Conservation (phyloP, 2,888 invertebrate species). For the Pteria penguin region DNA sequence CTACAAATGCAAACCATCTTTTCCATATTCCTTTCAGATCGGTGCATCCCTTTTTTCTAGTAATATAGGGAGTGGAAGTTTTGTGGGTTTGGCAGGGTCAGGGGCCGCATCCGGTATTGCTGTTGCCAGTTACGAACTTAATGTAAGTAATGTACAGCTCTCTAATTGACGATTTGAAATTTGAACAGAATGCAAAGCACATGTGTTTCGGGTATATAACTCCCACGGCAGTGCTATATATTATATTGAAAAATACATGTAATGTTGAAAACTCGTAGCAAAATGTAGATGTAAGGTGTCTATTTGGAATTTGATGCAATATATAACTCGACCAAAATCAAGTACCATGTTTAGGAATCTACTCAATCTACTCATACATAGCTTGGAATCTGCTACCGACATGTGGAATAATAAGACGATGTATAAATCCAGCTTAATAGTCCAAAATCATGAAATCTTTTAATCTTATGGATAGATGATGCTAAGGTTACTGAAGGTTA, state of each 20-base stretch:
- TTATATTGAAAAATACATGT: background rate
- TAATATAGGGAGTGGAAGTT: conserved; percentile 81
- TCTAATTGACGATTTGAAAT: background rate
- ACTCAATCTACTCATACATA: too few species aligned
- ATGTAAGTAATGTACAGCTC: conserved; percentile 67
- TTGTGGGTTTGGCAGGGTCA: conserved; percentile 80
- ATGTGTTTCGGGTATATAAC: background rate
- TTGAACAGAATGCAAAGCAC: background rate
- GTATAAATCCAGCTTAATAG: too few species aligned
- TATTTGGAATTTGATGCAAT: background rate
- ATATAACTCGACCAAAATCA: background rate
- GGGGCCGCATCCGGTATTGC: conserved; percentile 80
- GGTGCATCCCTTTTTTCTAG: conserved; percentile 81
- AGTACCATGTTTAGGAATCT: too few species aligned
- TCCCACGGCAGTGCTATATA: background rate
- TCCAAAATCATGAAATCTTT: too few species aligned
- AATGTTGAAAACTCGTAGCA: background rate
- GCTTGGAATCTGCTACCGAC: too few species aligned
- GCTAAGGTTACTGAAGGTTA: too few species aligned
- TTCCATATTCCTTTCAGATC: too few species aligned
- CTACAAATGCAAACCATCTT: too few species aligned
- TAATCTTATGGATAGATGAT: too few species aligned
- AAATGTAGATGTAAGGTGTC: background rate
- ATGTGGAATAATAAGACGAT: too few species aligned
- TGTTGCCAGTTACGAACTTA: conserved; percentile 80